A percentile compares a stretch with the other conserved stretches of the same genome.
phyloP scores from a whole-genome alignment of 2,113 vertebrate species.

The Sinocyclocheilus anshuiensis region DNA sequence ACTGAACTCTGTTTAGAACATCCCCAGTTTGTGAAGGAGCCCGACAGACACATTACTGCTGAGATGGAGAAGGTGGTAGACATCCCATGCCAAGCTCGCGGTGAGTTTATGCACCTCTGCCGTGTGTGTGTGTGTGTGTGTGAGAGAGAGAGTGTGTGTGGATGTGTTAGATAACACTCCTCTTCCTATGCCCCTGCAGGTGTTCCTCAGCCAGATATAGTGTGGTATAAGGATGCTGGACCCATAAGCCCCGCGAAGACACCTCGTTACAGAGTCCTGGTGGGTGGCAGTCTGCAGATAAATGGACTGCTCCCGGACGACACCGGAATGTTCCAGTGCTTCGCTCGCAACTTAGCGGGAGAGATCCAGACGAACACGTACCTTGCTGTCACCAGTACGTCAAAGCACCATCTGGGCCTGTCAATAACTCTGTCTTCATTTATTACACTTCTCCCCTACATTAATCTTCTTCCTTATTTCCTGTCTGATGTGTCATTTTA shows the following conservation, averaged over 20 bases:
- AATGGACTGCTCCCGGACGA: constrained; percentile 90
- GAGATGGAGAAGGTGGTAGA: constrained; percentile 98
- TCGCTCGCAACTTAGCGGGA: constrained; percentile 87
- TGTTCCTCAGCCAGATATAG: constrained; percentile 84
- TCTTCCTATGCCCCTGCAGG: constrained; percentile 73
- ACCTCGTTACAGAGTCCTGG: constrained; percentile 84
- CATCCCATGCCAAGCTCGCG: constrained; percentile 89
- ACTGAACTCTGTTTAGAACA: constrained; percentile 77
- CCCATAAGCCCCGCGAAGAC: constrained; percentile 83
- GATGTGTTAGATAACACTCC: constrained; percentile 22
- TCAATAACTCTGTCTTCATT: constrained; percentile 44
- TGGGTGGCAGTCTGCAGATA: constrained; percentile 90
- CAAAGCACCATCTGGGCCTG: constrained; percentile 23
- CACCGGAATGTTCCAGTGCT: constrained; percentile 98
- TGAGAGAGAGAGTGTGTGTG: not conserved
- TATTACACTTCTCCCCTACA: constrained; percentile 38
- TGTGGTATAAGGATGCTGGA: constrained; percentile 94
- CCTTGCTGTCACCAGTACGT: constrained; percentile 94
- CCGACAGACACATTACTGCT: constrained; percentile 89
- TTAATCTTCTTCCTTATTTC: constrained; percentile 47
- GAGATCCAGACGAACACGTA: constrained; percentile 97
- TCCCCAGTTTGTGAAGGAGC: constrained; percentile 90
- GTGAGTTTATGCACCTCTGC: constrained; percentile 36
- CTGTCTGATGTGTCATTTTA: constrained; percentile 67
- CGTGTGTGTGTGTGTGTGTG: constrained; percentile 16